Evolutionary conservation across 2,888 invertebrate species (phyloP), one percentile per base, ranked within the genome.

Genomic region (Tenthredo scrophulariae): DNA sequence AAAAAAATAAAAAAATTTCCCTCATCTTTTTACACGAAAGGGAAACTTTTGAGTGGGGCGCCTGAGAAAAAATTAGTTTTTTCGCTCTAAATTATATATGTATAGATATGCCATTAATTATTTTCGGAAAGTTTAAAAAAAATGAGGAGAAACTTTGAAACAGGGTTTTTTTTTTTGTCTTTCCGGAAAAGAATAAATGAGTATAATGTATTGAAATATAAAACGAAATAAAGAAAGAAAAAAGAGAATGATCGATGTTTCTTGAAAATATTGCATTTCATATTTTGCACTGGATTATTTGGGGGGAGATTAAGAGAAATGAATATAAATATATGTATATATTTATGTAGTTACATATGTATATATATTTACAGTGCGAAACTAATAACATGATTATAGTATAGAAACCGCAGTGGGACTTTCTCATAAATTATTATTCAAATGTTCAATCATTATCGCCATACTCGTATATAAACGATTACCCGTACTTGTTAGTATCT

Each of bases 401-500:
- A 77, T 46, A 46, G 18, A 84, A 46, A 65, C 13, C 9, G 50
- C 29, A 65, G 10, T 50, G 5, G 33, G 15, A 62, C 62, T 65
- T 79, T 67, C 46, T 77, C 67, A 65, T 84, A 7, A 65, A 77
- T 37, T 75, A 77, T 65, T 79, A 46, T 46, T 79, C 10, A 15
- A 50, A 84, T 50, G 50, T 84, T 79, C 65, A 84, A 67, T 84
- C 84, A 84, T 84, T 65, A 50, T 79, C 84, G 58, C 33, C 43
- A 9, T 65, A 62, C n/a, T 15, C 43, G 40, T 40, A 77, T 40
- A 77, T 62, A 84, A n/a, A 79, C 67, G 75, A 79, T 79, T 84
- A 84, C 33, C 75, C 22, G 22, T 80, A 84, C 62, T 79, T 84
- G 22, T 79, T 79, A 75, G 29, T 62, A 84, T 79, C 79, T 84